Conservation (phyloP, 2,113 vertebrate genomes). For the Istiophorus platypterus region DNA sequence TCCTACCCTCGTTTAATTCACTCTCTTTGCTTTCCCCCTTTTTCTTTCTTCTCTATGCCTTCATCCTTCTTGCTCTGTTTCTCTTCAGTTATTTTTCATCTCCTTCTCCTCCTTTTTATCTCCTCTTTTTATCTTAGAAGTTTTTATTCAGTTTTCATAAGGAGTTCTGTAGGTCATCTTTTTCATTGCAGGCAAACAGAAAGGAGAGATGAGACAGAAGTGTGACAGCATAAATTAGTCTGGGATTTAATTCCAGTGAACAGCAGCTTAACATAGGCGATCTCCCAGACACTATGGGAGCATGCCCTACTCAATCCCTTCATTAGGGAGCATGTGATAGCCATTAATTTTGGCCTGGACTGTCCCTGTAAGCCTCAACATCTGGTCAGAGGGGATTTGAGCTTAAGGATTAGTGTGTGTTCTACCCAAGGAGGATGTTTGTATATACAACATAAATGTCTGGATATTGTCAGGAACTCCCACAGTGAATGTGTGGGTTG, state of each 20-base stretch:
- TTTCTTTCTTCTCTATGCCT: background rate
- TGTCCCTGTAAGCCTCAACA: constrained; percentile 73
- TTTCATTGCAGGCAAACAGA: constrained; percentile 38
- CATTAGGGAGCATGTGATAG: constrained; percentile 67
- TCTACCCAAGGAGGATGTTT: constrained; percentile 66
- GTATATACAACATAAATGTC: constrained; percentile 67
- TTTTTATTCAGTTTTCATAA: constrained; percentile 42
- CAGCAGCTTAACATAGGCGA: constrained; percentile 33
- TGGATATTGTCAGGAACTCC: constrained; percentile 60
- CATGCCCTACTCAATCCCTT: constrained; percentile 49
- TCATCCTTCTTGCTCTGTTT: constrained; percentile 17
- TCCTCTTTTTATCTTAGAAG: background rate
- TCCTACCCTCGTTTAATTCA: background rate
- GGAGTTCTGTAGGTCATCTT: constrained; percentile 34
- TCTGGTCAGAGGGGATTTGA: constrained; percentile 75
- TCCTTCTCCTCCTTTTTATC: background rate
- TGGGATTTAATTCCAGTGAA: constrained; percentile 50
- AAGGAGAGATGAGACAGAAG: constrained; percentile 37
- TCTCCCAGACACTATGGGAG: constrained; percentile 45
- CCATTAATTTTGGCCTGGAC: constrained; percentile 48
- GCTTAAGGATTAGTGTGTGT: constrained; percentile 66
- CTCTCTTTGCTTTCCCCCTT: background rate
- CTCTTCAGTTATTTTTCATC: constrained; percentile 16
- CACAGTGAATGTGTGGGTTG: constrained; percentile 18
- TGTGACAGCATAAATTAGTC: constrained; percentile 52